These are phyloP conservation scores for Drepanosiphum platanoidis DNA, from an alignment of 2,888 invertebrate genomes.

Conservation along the genomic window DNA sequence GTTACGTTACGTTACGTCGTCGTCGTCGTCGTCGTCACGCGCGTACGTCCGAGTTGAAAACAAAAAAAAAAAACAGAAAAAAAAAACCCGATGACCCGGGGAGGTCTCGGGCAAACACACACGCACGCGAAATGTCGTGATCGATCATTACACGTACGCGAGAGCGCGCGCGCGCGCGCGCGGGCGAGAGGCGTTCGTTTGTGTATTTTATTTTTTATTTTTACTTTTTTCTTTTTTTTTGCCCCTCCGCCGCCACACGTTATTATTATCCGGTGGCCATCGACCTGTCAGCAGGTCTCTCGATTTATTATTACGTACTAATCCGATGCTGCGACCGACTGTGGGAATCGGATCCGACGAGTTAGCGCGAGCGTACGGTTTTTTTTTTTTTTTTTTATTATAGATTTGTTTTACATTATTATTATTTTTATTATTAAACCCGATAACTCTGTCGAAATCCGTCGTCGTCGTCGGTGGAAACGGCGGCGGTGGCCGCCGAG, in stretches of 20 bases:
- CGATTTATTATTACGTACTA: conserved; percentile 60
- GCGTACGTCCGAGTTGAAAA: background rate
- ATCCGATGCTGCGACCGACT: conserved; percentile 46
- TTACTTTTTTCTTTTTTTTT: background rate
- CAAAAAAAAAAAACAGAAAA: background rate
- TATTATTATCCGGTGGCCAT: conserved; percentile 61
- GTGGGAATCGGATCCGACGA: conserved; percentile 46
- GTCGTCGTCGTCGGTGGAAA: conserved; percentile 13
- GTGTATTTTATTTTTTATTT: conserved; percentile 31
- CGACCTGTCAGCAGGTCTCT: conserved; percentile 57
- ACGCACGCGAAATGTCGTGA: conserved; percentile 58
- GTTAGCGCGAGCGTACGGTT: background rate
- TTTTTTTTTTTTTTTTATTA: background rate
- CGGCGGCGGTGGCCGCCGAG: conserved; percentile 6
- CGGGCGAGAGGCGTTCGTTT: conserved; percentile 44
- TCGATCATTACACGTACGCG: conserved; percentile 46
- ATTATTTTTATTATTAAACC: conserved; percentile 48
- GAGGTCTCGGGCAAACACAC: conserved; percentile 32
- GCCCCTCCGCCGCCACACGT: conserved; percentile 9
- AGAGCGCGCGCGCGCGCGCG: too few species aligned
- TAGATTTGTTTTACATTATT: conserved; percentile 50
- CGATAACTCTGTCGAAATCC: conserved; percentile 53
- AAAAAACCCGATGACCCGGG: conserved; percentile 22
- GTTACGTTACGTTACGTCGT: too few species aligned
- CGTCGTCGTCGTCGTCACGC: too few species aligned